Evolutionary conservation across 1,140 invertebrate species (phyloP).

Genomic region (Polypedilum pembai): DNA sequence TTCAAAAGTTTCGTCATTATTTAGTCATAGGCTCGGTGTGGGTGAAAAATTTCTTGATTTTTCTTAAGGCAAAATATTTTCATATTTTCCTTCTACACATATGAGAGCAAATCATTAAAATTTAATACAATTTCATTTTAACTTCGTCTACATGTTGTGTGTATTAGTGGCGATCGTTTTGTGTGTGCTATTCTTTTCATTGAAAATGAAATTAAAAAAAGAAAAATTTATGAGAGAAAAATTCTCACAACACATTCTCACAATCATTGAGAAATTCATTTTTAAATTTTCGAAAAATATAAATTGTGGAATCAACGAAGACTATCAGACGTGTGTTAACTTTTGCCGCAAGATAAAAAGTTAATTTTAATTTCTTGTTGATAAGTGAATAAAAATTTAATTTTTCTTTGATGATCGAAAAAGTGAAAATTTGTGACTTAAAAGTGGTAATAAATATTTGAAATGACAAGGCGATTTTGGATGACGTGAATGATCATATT

Average conservation of each 20-base stretch:
- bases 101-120: background rate
- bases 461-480: background rate
- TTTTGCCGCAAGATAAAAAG: background rate
- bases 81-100: background rate
- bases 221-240: slow-evolving; percentile 9
- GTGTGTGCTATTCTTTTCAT: background rate
- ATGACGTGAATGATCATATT: background rate
- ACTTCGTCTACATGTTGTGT: background rate
- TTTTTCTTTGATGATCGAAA: background rate
- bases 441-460: background rate
- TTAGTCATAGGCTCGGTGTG: background rate
- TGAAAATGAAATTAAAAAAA: background rate
- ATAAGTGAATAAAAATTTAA: background rate
- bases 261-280: background rate
- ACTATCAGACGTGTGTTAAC: background rate
- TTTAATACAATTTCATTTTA: background rate
- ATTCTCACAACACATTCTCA: background rate
- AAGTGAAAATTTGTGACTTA: background rate
- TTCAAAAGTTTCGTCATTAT: background rate
- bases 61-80: too few relatives aligned
- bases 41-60: too few relatives aligned
- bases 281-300: background rate
- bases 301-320: slow-evolving; percentile 3
- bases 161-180: background rate
- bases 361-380: background rate